phyloP scores from a whole-genome alignment of 2,888 invertebrate genomes.

The Erannis defoliaria region DNA sequence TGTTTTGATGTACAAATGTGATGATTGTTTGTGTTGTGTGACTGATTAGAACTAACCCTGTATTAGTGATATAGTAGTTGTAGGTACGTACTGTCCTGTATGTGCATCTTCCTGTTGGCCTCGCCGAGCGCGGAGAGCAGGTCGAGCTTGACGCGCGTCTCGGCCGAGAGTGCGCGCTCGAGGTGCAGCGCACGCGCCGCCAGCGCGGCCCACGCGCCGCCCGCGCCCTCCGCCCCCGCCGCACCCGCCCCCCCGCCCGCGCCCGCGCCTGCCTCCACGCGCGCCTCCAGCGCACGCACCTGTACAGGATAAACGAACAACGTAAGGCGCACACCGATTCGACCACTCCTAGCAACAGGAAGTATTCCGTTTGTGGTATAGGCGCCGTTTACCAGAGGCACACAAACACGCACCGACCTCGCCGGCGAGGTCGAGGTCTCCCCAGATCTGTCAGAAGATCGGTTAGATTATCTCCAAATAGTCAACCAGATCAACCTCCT shows the following conservation, averaged over 20 bases:
- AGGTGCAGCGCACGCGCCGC: slow-evolving; percentile 97
- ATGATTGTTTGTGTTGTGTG: too few species aligned
- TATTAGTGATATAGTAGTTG: neutral
- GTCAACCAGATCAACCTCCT: too few species aligned
- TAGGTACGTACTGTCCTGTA: slow-evolving; percentile 94
- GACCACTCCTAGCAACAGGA: too few species aligned
- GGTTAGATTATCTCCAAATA: too few species aligned
- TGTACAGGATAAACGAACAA: slow-evolving; percentile 47
- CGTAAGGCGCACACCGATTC: too few species aligned
- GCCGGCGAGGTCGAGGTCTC: too few species aligned
- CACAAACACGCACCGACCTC: too few species aligned
- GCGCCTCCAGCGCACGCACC: slow-evolving; percentile 79
- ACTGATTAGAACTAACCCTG: too few species aligned
- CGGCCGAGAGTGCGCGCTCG: slow-evolving; percentile 97
- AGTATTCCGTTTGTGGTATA: too few species aligned
- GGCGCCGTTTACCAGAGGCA: too few species aligned
- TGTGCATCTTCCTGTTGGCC: slow-evolving; percentile 95
- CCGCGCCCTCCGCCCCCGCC: slow-evolving; percentile 93
- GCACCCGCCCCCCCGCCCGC: slow-evolving; percentile 90
- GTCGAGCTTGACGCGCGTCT: slow-evolving; percentile 99
- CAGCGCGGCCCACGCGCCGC: slow-evolving; percentile 94
- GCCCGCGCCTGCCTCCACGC: slow-evolving; percentile 85
- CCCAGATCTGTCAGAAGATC: too few species aligned
- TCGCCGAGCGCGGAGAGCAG: slow-evolving; percentile 98
- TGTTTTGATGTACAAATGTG: too few species aligned